Conservation (phyloP, 2,888 invertebrate species). For the Drosophila imparisetae region DNA sequence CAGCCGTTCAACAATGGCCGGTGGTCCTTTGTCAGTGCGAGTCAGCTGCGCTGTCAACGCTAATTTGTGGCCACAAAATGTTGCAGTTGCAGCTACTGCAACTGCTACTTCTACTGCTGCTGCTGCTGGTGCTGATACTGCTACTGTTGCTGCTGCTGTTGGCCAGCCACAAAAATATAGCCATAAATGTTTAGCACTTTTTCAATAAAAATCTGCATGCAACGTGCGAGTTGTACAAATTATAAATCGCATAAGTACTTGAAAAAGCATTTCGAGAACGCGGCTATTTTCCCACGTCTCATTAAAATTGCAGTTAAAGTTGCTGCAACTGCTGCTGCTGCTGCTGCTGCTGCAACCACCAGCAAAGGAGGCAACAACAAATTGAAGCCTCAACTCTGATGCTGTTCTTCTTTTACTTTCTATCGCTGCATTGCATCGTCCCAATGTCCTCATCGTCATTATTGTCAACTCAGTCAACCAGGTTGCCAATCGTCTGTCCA, state of each 20-base stretch:
- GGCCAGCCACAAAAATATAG: constrained; percentile 61
- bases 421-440: constrained; percentile 53
- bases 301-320: constrained; percentile 78
- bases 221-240: constrained; percentile 76
- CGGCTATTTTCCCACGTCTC: constrained; percentile 78
- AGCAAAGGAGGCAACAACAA: constrained; percentile 9
- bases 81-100: constrained; percentile 20
- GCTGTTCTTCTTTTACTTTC: constrained; percentile 69
- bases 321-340: not conserved
- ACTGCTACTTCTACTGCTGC: not conserved
- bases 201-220: constrained; percentile 74
- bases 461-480: constrained; percentile 70
- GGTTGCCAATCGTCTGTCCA: constrained; percentile 63
- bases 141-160: not conserved
- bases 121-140: not conserved
- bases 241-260: constrained; percentile 32
- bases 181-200: constrained; percentile 65
- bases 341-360: constrained; percentile 20
- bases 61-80: constrained; percentile 60
- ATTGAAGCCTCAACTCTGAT: constrained; percentile 12
- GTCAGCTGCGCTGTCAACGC: constrained; percentile 63
- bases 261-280: constrained; percentile 2
- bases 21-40: constrained; percentile 69
- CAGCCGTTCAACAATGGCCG: constrained; percentile 31
- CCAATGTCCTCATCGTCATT: constrained; percentile 64